Base-by-base conservation (phyloP, 2,888 invertebrate species). In the Platyscelio sp. region DNA sequence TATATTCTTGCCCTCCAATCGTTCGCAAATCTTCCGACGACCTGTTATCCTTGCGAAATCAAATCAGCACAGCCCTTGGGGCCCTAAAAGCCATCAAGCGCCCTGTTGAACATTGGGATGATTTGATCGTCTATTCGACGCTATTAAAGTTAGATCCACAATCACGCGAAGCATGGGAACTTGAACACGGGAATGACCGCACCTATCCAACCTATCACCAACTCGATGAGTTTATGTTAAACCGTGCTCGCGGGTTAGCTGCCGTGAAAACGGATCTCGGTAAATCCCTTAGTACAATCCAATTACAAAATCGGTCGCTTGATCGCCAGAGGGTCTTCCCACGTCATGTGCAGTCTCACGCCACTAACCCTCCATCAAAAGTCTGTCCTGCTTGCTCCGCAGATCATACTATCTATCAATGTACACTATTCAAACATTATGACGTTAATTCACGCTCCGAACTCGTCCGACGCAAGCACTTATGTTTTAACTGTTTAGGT, bases 111-210 rank as follows among this genome's bases (percentile, higher is more conserved):
- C 6, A 18, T 20, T 60, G 60, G 33, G 38, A 38, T 22, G 51
- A 51, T 13, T 24, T 68, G 33, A 54, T 68, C 15, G 68, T 68
- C 15, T 65, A 22, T 65, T 38, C 38, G 26, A 65, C 26, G 7
- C n/a, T 26, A 22, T 65, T n/a, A 1, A 65, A 65, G 26, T 26
- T 65, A 9, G 65, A 65, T 26, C 22, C 65, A 6, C 20, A 65
- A 15, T 43, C 43, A 22, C 43, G 65, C 5, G 65, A 65, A 20
- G 7, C n/a, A 1, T 65, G 65, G 65, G 65, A 65, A 26, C 26
- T 65, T 2, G 65, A 65, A 18, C 65, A 46, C 26, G 43, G 65
- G 6, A 18, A 46, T 1, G 65, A 65, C n/a, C 26, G 18, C 3
- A 26, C 26, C 4, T 65, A 65, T 65, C 46, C 46, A 1, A 65